Percentiles rank a stretch among this genome's conserved stretches.
Conservation (phyloP, 2,113 vertebrate genomes). For the Guaruba guarouba region DNA sequence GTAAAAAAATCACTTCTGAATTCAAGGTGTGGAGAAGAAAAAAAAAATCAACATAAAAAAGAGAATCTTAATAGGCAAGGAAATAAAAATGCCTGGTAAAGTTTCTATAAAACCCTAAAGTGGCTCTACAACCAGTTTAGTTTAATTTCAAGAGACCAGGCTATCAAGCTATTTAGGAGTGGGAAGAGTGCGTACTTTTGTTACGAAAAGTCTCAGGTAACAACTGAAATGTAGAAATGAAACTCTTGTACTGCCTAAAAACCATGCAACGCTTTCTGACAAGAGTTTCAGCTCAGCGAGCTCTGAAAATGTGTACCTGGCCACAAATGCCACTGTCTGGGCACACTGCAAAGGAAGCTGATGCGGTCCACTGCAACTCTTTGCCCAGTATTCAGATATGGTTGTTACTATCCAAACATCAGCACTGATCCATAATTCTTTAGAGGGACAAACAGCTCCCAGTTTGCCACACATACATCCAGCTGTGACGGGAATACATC, state of each 20-base stretch:
- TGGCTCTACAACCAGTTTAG: conserved; percentile 47
- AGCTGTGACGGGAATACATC: background rate
- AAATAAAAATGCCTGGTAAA: conserved; percentile 36
- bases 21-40: background rate
- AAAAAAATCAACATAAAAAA: background rate
- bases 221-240: conserved; percentile 47
- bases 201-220: background rate
- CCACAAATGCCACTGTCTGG: background rate
- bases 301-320: background rate
- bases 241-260: background rate
- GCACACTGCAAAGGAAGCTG: background rate
- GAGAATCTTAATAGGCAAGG: background rate
- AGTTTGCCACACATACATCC: background rate
- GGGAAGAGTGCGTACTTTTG: background rate
- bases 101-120: conserved; percentile 53
- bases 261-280: background rate
- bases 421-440: background rate
- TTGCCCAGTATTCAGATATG: background rate
- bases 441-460: background rate
- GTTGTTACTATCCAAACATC: background rate
- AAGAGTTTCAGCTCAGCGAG: conserved; percentile 12
- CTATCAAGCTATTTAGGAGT: background rate
- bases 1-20: conserved; percentile 31
- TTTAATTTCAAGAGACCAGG: conserved; percentile 44
- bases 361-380: background rate